These are phyloP conservation scores for Drosophila nr. perissopoda DNA, from an alignment of 2,888 invertebrate genomes.

Conservation along the genomic window DNA sequence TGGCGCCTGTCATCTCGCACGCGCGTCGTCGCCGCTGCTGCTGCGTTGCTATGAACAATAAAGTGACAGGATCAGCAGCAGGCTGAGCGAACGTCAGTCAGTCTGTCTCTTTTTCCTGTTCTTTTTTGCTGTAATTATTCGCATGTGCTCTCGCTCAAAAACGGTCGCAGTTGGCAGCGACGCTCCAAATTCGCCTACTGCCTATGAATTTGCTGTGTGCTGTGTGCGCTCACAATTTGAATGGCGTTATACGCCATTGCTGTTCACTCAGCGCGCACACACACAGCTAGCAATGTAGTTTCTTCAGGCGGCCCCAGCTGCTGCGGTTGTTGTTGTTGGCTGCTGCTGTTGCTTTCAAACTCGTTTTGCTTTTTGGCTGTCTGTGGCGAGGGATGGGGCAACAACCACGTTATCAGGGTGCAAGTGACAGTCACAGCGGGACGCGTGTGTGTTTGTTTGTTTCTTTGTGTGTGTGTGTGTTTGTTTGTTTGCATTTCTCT, in stretches of 20 bases:
- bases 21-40: conserved; percentile 35
- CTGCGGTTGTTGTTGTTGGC: conserved; percentile 18
- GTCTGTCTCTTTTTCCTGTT: not conserved
- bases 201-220: conserved; percentile 24
- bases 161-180: conserved; percentile 7
- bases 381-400: conserved; percentile 5
- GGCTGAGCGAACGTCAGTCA: conserved; percentile 15
- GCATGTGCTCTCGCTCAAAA: conserved; percentile 34
- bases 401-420: conserved; percentile 18
- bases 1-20: conserved; percentile 65
- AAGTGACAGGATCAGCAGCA: conserved; percentile 46
- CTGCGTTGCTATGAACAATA: conserved; percentile 11
- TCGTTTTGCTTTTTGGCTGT: conserved; percentile 51
- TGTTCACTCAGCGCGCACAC: conserved; percentile 1
- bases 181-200: conserved; percentile 34
- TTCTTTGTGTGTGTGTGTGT: not conserved
- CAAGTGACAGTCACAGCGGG: conserved; percentile 25
- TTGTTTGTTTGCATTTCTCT: conserved; percentile 21
- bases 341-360: conserved; percentile 44
- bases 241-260: conserved; percentile 32
- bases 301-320: conserved; percentile 39
- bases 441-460: conserved; percentile 22
- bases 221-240: conserved; percentile 41
- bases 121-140: conserved; percentile 24
- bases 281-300: conserved; percentile 27